A percentile compares a stretch with the other conserved stretches of the same genome.
Conservation (phyloP, 1,140 invertebrate genomes). For the Drosophila ambigua region DNA sequence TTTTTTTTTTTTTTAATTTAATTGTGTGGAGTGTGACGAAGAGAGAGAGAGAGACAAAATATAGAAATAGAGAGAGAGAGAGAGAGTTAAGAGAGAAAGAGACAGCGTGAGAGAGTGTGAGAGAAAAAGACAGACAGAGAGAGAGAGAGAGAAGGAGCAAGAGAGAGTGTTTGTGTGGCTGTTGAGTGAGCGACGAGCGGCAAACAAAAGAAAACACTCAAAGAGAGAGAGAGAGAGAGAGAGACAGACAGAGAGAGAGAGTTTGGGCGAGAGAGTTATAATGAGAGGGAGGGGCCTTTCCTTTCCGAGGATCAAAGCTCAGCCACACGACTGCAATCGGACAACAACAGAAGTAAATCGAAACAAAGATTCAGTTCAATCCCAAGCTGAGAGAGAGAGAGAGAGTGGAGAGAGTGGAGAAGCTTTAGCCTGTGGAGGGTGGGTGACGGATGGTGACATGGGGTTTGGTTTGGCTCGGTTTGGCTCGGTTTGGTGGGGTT, state of each 20-base stretch:
- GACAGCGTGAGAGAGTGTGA: conserved; percentile 37
- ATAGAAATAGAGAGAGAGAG: conserved; percentile 51
- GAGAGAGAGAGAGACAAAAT: conserved; percentile 50
- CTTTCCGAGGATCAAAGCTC: conserved; percentile 11
- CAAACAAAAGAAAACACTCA: conserved; percentile 31
- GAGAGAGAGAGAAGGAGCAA: conserved; percentile 27
- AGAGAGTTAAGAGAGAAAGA: conserved; percentile 63
- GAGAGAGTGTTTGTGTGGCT: conserved; percentile 45
- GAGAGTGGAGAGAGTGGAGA: background rate
- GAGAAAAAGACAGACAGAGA: conserved; percentile 28
- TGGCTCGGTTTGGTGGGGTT: background rate
- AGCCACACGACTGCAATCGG: conserved; percentile 18
- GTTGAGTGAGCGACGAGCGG: conserved; percentile 50
- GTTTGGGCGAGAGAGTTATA: background rate
- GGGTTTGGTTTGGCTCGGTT: conserved; percentile 11
- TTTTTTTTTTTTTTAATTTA: conserved; percentile 4
- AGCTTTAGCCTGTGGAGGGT: conserved; percentile 12
- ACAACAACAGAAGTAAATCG: conserved; percentile 33
- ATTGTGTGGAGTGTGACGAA: conserved; percentile 59
- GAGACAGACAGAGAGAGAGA: background rate
- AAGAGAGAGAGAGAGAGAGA: background rate
- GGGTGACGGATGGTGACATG: conserved; percentile 7
- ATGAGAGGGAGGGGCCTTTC: conserved; percentile 9
- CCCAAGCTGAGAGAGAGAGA: conserved; percentile 6
- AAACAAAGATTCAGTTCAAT: conserved; percentile 31